Evolutionary conservation across 2,113 vertebrate species (phyloP).

Genomic region (Phocoena sinus): DNA sequence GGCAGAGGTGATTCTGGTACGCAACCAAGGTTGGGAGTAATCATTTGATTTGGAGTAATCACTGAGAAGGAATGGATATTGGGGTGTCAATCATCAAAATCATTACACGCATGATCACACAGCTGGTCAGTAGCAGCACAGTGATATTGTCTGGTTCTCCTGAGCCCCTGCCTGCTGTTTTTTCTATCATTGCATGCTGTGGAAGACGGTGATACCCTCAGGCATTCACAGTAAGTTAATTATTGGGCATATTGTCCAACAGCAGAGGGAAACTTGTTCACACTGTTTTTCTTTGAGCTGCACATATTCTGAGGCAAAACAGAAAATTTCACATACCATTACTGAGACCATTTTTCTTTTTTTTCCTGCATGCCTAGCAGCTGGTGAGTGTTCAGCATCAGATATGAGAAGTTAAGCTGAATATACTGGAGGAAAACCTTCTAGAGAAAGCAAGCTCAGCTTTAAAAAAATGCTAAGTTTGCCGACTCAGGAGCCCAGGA

Average conservation of each 20-base stretch:
- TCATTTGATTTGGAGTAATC: neutral
- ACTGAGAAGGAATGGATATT: neutral
- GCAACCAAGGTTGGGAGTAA: neutral
- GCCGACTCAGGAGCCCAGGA: constrained; percentile 56
- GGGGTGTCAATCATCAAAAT: neutral
- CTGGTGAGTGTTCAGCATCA: constrained; percentile 59
- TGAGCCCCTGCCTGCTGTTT: neutral
- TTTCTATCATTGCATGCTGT: neutral
- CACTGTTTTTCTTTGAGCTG: constrained; percentile 54
- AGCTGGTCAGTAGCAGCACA: neutral
- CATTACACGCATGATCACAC: neutral
- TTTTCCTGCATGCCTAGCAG: constrained; percentile 53
- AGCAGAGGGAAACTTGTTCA: constrained; percentile 61
- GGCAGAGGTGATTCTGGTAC: neutral
- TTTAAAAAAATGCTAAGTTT: constrained; percentile 61
- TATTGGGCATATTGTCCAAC: constrained; percentile 64
- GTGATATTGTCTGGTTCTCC: neutral
- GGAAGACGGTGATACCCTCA: neutral
- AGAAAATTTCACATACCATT: constrained; percentile 63
- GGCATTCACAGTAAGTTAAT: constrained; percentile 63
- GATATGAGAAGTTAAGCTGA: constrained; percentile 63
- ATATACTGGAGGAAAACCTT: constrained; percentile 63
- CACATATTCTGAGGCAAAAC: constrained; percentile 64
- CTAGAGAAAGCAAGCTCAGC: constrained; percentile 65
- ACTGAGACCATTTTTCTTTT: constrained; percentile 39